Conservation (phyloP, 2,113 vertebrate species). For the Prionailurus viverrinus region DNA sequence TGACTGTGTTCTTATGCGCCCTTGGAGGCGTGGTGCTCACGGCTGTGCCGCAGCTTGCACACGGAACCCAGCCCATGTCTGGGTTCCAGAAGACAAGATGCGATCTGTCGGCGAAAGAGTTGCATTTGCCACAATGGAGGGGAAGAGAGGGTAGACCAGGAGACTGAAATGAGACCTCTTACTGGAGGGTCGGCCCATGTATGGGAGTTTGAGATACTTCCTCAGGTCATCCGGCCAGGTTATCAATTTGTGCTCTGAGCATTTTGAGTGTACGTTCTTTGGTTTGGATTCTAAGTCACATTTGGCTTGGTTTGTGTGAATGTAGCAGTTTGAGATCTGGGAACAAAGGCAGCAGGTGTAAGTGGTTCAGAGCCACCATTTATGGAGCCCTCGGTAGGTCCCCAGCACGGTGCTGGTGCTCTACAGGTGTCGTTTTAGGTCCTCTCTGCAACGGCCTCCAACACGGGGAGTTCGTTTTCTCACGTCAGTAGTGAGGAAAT, state of each 20-base stretch:
- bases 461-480: background rate
- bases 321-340: background rate
- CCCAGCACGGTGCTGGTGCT: background rate
- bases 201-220: background rate
- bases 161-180: constrained; percentile 36
- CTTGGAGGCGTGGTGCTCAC: constrained; percentile 61
- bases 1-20: constrained; percentile 50
- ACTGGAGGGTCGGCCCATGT: background rate
- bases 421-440: background rate
- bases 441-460: background rate
- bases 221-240: background rate
- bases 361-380: background rate
- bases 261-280: background rate
- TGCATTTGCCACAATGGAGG: constrained; percentile 30
- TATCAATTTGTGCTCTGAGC: background rate
- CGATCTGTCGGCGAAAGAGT: constrained; percentile 51
- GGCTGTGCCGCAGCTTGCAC: constrained; percentile 66
- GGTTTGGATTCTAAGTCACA: constrained; percentile 25
- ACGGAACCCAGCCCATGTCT: constrained; percentile 37
- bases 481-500: constrained; percentile 6
- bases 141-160: background rate
- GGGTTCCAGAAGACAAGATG: constrained; percentile 59
- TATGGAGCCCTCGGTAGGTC: background rate
- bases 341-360: background rate
- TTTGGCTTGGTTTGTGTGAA: constrained; percentile 20